Evolutionary conservation across 2,888 invertebrate species (phyloP).

Genomic region (Myopa tessellatipennis): DNA sequence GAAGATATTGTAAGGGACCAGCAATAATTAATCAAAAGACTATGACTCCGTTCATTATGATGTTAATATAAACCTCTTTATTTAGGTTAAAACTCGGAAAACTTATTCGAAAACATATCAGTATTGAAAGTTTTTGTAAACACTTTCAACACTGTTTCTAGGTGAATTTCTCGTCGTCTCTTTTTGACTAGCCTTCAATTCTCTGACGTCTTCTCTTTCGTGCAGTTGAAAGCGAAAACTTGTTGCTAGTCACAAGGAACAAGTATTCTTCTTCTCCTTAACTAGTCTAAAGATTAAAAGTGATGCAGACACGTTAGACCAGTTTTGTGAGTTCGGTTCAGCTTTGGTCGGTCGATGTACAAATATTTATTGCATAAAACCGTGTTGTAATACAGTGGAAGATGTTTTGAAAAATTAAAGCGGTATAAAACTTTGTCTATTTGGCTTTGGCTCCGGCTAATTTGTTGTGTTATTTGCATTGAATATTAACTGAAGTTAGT

Average conservation of each 20-base stretch:
- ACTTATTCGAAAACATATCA: no score
- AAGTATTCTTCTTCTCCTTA: not conserved
- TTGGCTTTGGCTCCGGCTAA: no score
- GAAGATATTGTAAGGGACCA: no score
- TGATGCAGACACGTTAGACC: conserved; percentile 27
- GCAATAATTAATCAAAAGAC: not conserved
- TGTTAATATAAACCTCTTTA: no score
- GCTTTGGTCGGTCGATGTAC: not conserved
- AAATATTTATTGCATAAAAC: conserved; percentile 11
- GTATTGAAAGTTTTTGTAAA: no score
- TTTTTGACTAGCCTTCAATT: not conserved
- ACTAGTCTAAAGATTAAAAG: conserved; percentile 20
- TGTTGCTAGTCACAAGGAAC: not conserved
- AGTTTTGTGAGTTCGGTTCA: conserved; percentile 15
- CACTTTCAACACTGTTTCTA: no score
- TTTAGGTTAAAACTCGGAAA: no score
- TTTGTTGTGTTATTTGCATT: no score
- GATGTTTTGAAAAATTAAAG: not conserved
- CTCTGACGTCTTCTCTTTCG: not conserved
- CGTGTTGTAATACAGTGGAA: not conserved
- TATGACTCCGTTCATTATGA: no score
- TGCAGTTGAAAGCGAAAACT: not conserved
- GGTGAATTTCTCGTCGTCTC: not conserved
- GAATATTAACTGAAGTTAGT: no score
- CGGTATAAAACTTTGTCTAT: no score